These are phyloP conservation scores for Goniozus legneri DNA, from an alignment of 1,140 invertebrate genomes.

Conservation along the genomic window DNA sequence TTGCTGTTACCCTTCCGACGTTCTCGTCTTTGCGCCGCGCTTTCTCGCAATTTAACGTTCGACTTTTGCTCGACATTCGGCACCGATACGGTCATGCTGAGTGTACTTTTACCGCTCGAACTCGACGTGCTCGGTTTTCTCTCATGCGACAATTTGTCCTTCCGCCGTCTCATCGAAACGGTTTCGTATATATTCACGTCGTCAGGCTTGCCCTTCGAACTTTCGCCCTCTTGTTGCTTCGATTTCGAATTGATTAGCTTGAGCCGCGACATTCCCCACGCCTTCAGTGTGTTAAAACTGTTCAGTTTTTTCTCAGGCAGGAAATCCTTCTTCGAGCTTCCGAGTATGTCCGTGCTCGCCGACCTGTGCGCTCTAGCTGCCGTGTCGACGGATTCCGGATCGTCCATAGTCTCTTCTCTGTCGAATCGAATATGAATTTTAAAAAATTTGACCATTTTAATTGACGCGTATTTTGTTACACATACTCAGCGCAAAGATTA, in stretches of 20 bases:
- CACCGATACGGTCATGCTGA: slow-evolving; percentile 57
- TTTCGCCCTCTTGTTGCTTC: slow-evolving; percentile 36
- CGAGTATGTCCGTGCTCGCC: slow-evolving; percentile 57
- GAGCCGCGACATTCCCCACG: slow-evolving; percentile 76
- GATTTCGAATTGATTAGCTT: slow-evolving; percentile 67
- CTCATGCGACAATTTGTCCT: slow-evolving; percentile 63
- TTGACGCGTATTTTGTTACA: not conserved
- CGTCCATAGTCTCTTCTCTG: slow-evolving; percentile 60
- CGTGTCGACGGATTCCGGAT: slow-evolving; percentile 53
- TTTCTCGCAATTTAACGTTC: slow-evolving; percentile 69
- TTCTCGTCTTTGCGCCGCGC: slow-evolving; percentile 63
- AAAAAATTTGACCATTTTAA: too few relatives aligned
- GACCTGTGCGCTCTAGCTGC: slow-evolving; percentile 64
- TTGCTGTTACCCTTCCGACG: slow-evolving; percentile 52
- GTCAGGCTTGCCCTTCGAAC: slow-evolving; percentile 48
- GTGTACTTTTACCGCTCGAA: slow-evolving; percentile 48
- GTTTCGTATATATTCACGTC: slow-evolving; percentile 64
- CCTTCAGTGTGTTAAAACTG: slow-evolving; percentile 76
- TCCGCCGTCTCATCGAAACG: slow-evolving; percentile 57
- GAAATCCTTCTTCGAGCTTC: slow-evolving; percentile 55
- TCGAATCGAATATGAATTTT: slow-evolving; percentile 7
- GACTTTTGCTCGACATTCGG: slow-evolving; percentile 45
- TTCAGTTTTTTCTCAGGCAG: slow-evolving; percentile 66
- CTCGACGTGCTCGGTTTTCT: slow-evolving; percentile 74
- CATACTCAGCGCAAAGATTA: too few relatives aligned